Percentiles rank a stretch among this genome's conserved stretches.
Evolutionary conservation across 2,888 invertebrate genomes (phyloP).

Genomic region (Campoplex capitator): DNA sequence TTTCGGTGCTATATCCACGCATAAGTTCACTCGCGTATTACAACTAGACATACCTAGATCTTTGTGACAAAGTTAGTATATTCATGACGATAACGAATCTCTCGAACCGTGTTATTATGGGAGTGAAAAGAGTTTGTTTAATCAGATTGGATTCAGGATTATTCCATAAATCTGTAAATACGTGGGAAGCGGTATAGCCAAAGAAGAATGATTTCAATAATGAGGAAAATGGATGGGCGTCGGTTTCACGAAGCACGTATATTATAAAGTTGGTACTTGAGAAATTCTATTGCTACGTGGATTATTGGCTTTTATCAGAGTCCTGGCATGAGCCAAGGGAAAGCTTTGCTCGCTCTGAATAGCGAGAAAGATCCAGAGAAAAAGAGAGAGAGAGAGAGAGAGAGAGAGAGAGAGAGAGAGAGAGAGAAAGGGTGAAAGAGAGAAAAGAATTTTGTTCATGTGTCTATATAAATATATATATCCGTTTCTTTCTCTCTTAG

Average conservation of each 20-base stretch:
- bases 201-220: constrained; percentile 43
- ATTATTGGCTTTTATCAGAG: constrained; percentile 81
- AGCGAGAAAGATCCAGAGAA: constrained; percentile 23
- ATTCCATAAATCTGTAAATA: neutral
- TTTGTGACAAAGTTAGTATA: neutral
- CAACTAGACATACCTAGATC: neutral
- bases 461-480: constrained; percentile 35
- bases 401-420: too few relatives aligned
- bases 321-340: constrained; percentile 77
- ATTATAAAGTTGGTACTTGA: constrained; percentile 63
- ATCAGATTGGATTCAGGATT: too few relatives aligned
- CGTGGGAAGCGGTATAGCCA: constrained; percentile 10
- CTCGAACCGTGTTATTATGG: neutral
- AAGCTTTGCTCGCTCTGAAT: constrained; percentile 54
- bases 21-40: neutral
- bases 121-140: neutral
- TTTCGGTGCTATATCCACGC: neutral
- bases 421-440: constrained; percentile 26
- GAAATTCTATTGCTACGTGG: constrained; percentile 77
- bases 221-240: constrained; percentile 35
- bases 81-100: neutral
- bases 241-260: constrained; percentile 55
- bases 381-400: constrained; percentile 6
- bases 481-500: constrained; percentile 71
- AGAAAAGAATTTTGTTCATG: constrained; percentile 48